Conservation (phyloP, 1,140 invertebrate genomes). For the Bombus confusus region DNA sequence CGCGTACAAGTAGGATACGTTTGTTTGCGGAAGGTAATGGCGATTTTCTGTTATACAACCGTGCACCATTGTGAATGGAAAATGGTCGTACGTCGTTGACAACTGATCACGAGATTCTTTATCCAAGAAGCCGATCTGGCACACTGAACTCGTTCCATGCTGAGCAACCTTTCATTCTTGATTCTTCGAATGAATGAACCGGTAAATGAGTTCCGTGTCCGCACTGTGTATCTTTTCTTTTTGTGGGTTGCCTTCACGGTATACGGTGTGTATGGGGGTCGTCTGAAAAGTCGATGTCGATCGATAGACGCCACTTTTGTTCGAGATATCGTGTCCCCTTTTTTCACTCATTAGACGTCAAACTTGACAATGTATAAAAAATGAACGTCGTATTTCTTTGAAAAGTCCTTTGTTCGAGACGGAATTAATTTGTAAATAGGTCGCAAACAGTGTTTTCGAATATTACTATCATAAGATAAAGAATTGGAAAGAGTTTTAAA, state of each 20-base stretch:
- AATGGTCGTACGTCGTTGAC: conserved; percentile 38
- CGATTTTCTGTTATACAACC: conserved; percentile 21
- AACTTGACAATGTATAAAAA: neutral
- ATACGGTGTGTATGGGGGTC: neutral
- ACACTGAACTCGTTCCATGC: conserved; percentile 42
- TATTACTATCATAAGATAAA: neutral
- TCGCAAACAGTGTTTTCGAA: neutral
- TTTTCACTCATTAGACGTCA: neutral
- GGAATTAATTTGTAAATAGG: neutral
- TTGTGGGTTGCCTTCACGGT: neutral
- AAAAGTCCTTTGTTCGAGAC: neutral
- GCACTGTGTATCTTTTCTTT: conserved; percentile 23
- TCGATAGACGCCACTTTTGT: conserved; percentile 19
- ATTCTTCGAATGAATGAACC: conserved; percentile 58
- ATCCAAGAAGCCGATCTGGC: conserved; percentile 51
- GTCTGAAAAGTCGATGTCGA: conserved; percentile 31
- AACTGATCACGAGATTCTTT: conserved; percentile 53
- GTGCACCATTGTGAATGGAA: conserved; percentile 40
- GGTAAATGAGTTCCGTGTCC: conserved; percentile 61
- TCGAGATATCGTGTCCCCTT: neutral
- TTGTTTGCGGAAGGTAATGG: conserved; percentile 55
- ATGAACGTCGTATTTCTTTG: neutral
- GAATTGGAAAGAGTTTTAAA: neutral
- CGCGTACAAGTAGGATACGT: neutral
- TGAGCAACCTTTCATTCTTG: conserved; percentile 60